Evolutionary conservation across 2,888 invertebrate species (phyloP).

Genomic region (Rhaphigaster nebulosa): DNA sequence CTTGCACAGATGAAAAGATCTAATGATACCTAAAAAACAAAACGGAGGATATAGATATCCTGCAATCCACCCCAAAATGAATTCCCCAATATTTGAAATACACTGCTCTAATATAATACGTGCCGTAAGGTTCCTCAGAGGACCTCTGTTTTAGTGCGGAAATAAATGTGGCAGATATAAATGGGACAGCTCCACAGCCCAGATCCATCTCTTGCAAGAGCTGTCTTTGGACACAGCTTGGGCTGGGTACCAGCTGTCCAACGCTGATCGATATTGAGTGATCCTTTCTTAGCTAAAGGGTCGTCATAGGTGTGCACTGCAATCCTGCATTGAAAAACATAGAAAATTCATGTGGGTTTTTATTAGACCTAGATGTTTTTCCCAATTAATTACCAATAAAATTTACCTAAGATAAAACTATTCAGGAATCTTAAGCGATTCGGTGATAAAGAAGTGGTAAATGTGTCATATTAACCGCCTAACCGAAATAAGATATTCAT

Average conservation of each 20-base stretch:
- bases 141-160: neutral
- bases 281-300: neutral
- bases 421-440: too few species aligned
- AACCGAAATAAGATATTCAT: too few species aligned
- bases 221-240: neutral
- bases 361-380: too few species aligned
- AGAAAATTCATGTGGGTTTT: too few species aligned
- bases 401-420: too few species aligned
- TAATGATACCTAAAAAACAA: neutral
- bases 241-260: neutral
- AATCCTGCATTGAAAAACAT: too few species aligned
- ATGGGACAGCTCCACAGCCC: neutral
- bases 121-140: neutral
- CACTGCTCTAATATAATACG: constrained; percentile 2
- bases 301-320: neutral
- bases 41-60: neutral
- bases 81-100: neutral
- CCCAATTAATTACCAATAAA: too few species aligned
- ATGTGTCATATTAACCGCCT: too few species aligned
- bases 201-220: neutral
- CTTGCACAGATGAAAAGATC: neutral
- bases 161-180: constrained; percentile 22
- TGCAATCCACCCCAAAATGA: neutral
- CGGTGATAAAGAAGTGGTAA: too few species aligned
- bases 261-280: neutral